Evolutionary conservation across 1,140 invertebrate genomes (phyloP).

Genomic region (Planococcus citri): DNA sequence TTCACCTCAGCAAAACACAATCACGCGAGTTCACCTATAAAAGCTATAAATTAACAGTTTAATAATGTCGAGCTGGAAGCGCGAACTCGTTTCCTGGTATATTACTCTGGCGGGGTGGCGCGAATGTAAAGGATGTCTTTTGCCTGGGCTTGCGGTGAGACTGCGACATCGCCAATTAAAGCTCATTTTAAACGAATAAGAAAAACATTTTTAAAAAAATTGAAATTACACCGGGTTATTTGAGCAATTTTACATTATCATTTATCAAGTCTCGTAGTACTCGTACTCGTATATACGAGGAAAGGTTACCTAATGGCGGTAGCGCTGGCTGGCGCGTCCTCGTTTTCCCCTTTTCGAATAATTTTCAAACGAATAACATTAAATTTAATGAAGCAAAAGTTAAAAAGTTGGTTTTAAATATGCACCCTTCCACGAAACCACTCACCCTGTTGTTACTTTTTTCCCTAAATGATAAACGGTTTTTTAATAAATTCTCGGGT

Average conservation of each 20-base stretch:
- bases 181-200: neutral
- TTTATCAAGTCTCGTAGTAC: neutral
- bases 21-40: neutral
- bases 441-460: neutral
- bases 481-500: constrained; percentile 3
- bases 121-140: neutral
- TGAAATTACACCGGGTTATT: neutral
- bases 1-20: neutral
- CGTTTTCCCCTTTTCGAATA: neutral
- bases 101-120: too few relatives aligned
- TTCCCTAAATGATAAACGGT: neutral
- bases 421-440: neutral
- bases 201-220: neutral
- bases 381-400: constrained; percentile 8
- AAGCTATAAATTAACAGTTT: neutral
- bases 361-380: constrained; percentile 3
- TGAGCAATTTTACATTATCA: neutral
- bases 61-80: neutral
- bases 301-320: too few relatives aligned
- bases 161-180: neutral
- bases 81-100: neutral
- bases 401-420: neutral
- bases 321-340: neutral
- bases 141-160: neutral
- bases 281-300: neutral